These are phyloP conservation scores for Barypeithes pellucidus DNA, from an alignment of 2,888 invertebrate species.

Conservation along the genomic window DNA sequence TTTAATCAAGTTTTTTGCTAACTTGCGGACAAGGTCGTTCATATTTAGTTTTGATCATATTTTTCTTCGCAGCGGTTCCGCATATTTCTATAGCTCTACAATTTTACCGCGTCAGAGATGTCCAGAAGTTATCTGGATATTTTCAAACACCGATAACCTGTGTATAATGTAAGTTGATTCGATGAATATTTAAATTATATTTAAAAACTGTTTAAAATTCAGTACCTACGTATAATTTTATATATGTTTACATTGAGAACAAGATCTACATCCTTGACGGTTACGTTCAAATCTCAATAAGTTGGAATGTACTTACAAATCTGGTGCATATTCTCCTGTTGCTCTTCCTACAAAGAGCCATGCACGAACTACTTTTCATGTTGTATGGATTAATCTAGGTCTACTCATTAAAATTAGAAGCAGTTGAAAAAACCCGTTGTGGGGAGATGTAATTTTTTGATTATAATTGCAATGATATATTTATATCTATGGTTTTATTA, in stretches of 20 bases:
- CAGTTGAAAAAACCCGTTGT: no score
- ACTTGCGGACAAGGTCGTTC: conserved; percentile 23
- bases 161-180: conserved; percentile 17
- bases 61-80: background rate
- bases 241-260: background rate
- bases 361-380: background rate
- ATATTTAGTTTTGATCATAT: background rate
- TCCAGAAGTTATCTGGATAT: conserved; percentile 15
- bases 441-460: no score
- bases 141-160: conserved; percentile 8
- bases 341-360: background rate
- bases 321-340: conserved; percentile 12
- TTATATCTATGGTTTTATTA: no score
- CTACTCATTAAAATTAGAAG: no score
- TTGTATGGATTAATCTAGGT: background rate
- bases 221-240: background rate
- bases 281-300: no score
- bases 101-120: background rate
- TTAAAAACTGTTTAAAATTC: background rate
- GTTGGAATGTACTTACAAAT: background rate
- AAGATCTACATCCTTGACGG: no score
- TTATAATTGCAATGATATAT: no score
- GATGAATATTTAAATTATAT: background rate
- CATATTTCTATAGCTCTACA: background rate
- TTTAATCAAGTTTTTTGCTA: conserved; percentile 22